phyloP scores from a whole-genome alignment of 2,888 invertebrate genomes.

The Leptogaster cylindrica region DNA sequence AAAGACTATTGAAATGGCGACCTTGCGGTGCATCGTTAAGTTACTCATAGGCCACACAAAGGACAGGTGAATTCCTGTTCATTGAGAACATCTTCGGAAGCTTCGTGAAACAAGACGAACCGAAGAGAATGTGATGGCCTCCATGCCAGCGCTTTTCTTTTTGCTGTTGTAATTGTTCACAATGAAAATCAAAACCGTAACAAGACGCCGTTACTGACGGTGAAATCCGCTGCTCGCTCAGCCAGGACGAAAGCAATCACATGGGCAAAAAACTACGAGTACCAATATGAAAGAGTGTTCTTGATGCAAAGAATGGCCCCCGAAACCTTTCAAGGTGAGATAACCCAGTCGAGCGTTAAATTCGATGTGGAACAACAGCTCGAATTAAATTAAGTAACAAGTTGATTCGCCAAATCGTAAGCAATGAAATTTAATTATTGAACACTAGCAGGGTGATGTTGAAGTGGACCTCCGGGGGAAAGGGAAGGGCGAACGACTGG shows the following conservation, averaged over 20 bases:
- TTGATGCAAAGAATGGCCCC: constrained; percentile 1
- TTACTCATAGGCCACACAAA: constrained; percentile 17
- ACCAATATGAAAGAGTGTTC: constrained; percentile 4
- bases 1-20: neutral
- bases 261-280: constrained; percentile 31
- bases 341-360: constrained; percentile 38
- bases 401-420: constrained; percentile 34
- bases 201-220: constrained; percentile 38
- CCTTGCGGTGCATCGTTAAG: constrained; percentile 9
- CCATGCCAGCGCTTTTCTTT: neutral
- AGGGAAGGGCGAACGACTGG: neutral
- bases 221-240: constrained; percentile 41
- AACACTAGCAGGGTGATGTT: constrained; percentile 18
- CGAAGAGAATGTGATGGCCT: neutral
- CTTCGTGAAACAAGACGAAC: neutral
- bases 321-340: constrained; percentile 36
- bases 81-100: constrained; percentile 10
- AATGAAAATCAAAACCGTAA: constrained; percentile 42
- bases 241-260: constrained; percentile 39
- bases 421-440: constrained; percentile 40
- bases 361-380: constrained; percentile 33
- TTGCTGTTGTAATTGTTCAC: no score
- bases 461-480: neutral
- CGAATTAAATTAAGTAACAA: constrained; percentile 41
- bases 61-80: constrained; percentile 36